Base-by-base conservation (phyloP, 1,140 invertebrate genomes). In the Magallana gigas region DNA sequence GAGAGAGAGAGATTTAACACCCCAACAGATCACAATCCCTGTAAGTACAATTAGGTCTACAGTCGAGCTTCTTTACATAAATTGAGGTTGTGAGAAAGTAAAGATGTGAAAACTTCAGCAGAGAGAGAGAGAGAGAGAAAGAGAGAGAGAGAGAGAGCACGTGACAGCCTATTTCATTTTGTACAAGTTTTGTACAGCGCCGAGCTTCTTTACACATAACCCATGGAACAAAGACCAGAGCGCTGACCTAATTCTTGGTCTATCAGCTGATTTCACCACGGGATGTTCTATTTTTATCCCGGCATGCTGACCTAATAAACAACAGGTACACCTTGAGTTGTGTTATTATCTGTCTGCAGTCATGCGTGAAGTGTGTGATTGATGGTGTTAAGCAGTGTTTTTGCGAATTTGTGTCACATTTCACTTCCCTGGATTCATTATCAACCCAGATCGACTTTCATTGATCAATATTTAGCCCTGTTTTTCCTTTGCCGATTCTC, bases 231-330 rank as follows among this genome's bases (percentile, higher is more conserved):
- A 76, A 76, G 60, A 64, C 60, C 60, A 64, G 60, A 76, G 68
- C 18, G 29, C 68, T 76, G 68, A 76, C 68, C 68, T 76, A 76
- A 11, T 29, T 76, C 68, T 76, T 12, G 23, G 14, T 8, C 68
- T 76, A 76, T 76, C 68, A 76, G 68, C 68, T 76, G 68, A 76
- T 76, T 76, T 76, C 68, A 76, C 68, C 23, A 76, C 36, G 68
- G 36, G 68, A 18, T 76, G 23, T 8, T 8, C 68, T 76, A 76
- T 76, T 76, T 76, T 48, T 76, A 76, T 29, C 68, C 23, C 68
- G 12, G 68, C 36, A 76, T 36, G 9, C 23, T 76, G 68, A 76
- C 68, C 68, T 76, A 76, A 76, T 76, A 76, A 76, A 76, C 23
- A 76, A 36, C 68, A 76, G 68, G 68, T 76, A 76, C 48, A 76